phyloP scores from a whole-genome alignment of 2,113 vertebrate species.

The Lepus europaeus region DNA sequence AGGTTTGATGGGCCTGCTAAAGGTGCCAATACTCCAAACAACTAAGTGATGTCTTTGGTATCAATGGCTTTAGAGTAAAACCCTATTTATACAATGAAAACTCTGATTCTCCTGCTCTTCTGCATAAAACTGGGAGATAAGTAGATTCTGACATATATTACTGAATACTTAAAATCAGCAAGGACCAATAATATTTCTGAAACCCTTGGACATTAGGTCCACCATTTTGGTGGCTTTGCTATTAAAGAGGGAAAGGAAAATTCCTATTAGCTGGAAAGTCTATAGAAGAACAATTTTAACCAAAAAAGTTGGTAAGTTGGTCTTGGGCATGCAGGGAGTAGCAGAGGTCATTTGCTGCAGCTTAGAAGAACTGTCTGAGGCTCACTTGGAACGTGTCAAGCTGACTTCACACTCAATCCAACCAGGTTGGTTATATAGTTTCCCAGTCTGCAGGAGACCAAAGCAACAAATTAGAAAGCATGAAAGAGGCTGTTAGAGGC shows the following conservation, averaged over 20 bases:
- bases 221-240: neutral
- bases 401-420: slow-evolving; percentile 60
- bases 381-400: neutral
- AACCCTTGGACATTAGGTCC: neutral
- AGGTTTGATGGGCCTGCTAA: neutral
- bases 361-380: neutral
- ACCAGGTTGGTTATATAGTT: slow-evolving; percentile 3
- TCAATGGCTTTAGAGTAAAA: neutral
- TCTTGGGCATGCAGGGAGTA: neutral
- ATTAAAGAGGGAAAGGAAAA: neutral
- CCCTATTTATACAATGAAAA: neutral
- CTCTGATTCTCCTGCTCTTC: neutral
- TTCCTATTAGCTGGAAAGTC: neutral
- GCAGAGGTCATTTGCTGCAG: neutral
- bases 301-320: neutral
- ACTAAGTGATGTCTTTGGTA: neutral
- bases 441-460: slow-evolving; percentile 2
- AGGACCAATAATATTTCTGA: neutral
- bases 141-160: neutral
- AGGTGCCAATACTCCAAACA: neutral
- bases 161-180: neutral
- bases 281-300: neutral
- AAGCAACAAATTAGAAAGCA: slow-evolving; percentile 33
- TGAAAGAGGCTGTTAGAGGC: neutral
- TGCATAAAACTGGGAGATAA: neutral